Evolutionary conservation across 2,113 vertebrate species (phyloP), one percentile per base, ranked within the genome.

Genomic region (Terrapene triunguis): DNA sequence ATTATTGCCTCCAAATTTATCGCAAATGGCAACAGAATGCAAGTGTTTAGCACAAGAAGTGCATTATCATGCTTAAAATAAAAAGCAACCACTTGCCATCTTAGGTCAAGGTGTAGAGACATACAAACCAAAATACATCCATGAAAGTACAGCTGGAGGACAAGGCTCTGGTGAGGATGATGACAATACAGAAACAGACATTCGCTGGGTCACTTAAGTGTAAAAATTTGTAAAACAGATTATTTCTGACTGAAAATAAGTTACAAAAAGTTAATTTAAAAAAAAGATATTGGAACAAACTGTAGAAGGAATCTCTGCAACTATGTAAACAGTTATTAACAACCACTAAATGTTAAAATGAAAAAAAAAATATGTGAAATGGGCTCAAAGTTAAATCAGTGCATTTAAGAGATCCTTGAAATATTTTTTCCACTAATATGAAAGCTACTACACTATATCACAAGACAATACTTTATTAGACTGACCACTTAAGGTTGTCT

Each of bases 141-240:
- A 87, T 87, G 89, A 95, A 92, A 38, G 78, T 72, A 80, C 6
- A 91, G n/a, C 32, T 78, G 48, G 57, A 96, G 44, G 57, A 92
- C n/a, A 91, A 91, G 80, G 5, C 62, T 92, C 89, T 85, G 83
- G 82, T n/a, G 42, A 62, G 13, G 59, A 62, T 4, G 29, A 62
- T 12, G 10, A 62, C 59, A 14, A 80, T 50, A 80, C 3, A 80
- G 55, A 92, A 88, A 80, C 3, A 88, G 80, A 11, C 80, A 48
- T 48, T 82, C 42, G 10, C 54, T 59, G 19, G 11, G 72, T 86
- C 84, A 89, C 47, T 94, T 91, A 88, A 91, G 82, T 84, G 82
- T 88, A n/a, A n/a, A 9, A 10, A 55, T 91, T 42, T 90, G 3
- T 80, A 90, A 95, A 92, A 25, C 27, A 84, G 47, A 84, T 80